phyloP scores from a whole-genome alignment of 1,140 invertebrate species.

The Bombus pascuorum region DNA sequence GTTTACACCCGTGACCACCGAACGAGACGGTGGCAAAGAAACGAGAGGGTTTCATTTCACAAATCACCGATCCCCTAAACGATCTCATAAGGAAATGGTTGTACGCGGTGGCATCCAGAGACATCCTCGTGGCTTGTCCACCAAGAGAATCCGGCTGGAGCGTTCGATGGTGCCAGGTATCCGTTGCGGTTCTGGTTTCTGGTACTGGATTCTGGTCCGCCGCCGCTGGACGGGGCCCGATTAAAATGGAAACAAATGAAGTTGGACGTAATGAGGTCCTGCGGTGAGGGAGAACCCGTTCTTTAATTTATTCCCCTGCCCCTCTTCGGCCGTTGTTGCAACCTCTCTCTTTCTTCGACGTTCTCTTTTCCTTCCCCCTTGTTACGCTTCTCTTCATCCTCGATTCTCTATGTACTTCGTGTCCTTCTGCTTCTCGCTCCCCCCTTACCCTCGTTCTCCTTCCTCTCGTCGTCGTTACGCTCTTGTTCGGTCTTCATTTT shows the following conservation, averaged over 20 bases:
- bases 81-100: background rate
- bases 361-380: slow-evolving; percentile 34
- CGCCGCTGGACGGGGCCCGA: slow-evolving; percentile 60
- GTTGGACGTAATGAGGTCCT: slow-evolving; percentile 76
- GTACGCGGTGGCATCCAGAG: background rate
- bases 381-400: slow-evolving; percentile 21
- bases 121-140: background rate
- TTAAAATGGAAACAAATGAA: slow-evolving; percentile 78
- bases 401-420: slow-evolving; percentile 19
- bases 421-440: background rate
- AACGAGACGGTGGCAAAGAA: background rate
- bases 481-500: slow-evolving; percentile 11
- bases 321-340: slow-evolving; percentile 30
- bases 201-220: slow-evolving; percentile 67
- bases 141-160: slow-evolving; percentile 46
- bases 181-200: slow-evolving; percentile 66
- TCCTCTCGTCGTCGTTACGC: background rate
- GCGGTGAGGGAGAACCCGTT: slow-evolving; percentile 76
- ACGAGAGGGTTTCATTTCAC: background rate
- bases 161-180: slow-evolving; percentile 50
- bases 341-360: slow-evolving; percentile 39
- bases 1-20: slow-evolving; percentile 1
- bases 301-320: slow-evolving; percentile 77
- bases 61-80: slow-evolving; percentile 7
- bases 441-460: background rate